These are phyloP conservation scores for Tanypteryx hageni DNA, from an alignment of 2,888 invertebrate genomes.

Conservation along the genomic window DNA sequence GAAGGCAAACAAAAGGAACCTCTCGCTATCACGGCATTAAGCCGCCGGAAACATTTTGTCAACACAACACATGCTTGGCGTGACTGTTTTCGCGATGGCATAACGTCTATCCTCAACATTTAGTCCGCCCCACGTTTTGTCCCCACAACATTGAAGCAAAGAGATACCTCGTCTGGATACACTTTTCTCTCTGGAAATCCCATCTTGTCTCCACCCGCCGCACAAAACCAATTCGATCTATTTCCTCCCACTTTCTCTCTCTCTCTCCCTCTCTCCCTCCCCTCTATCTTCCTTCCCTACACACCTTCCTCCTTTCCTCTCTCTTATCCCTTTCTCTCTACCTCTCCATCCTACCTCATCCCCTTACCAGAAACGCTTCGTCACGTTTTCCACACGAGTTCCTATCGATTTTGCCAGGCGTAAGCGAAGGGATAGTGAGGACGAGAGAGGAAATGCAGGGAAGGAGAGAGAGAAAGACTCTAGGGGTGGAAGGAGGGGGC, in stretches of 20 bases:
- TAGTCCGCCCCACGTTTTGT: neutral
- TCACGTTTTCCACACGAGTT: conserved; percentile 59
- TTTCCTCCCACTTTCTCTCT: neutral
- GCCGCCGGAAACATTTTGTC: neutral
- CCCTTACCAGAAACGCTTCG: conserved; percentile 32
- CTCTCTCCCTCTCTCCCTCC: conserved; percentile 23
- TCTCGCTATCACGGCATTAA: neutral
- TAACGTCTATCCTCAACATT: neutral
- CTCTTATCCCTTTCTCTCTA: neutral
- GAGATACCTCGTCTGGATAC: neutral
- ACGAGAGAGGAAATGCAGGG: neutral
- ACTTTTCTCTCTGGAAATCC: conserved; percentile 9
- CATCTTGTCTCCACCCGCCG: neutral
- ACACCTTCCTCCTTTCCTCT: neutral
- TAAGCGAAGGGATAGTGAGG: conserved; percentile 6
- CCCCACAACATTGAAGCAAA: neutral
- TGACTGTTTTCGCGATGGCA: neutral
- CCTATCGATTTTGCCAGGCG: conserved; percentile 59
- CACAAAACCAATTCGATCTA: neutral
- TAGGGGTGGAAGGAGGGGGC: neutral
- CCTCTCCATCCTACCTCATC: neutral
- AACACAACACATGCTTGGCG: neutral
- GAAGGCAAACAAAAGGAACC: neutral
- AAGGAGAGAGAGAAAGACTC: neutral
- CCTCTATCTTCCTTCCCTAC: neutral